Base-by-base conservation (phyloP, 2,797 vertebrate genomes). In the Lateolabrax maculatus region DNA sequence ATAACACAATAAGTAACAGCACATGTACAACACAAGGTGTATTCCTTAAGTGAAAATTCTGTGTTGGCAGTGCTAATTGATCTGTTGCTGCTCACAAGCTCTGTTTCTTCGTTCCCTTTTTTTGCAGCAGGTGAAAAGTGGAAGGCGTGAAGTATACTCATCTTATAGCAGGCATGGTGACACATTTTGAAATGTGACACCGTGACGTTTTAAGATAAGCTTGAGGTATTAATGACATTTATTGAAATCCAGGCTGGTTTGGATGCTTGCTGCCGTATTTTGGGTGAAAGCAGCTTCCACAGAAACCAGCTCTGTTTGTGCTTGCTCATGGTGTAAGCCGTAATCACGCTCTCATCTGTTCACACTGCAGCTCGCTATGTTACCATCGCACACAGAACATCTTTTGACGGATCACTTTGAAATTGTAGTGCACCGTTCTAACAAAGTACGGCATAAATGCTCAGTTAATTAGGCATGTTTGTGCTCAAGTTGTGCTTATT, bases 11-110 rank as follows among this genome's bases (percentile, higher is more conserved):
- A n/a, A n/a, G n/a, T n/a, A 29, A 39, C 34, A 39, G 18, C 13
- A 21, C 9, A 37, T 34, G 13, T 19, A 1, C 13, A 23, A 48
- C 23, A 34, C 29, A 56, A 5, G 46, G 27, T 41, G 62, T 43
- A n/a, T 9, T 3, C 3, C 1, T 36, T 15, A 25, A 36, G 13
- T 71, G 41, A 31, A 48, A 18, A 10, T 62, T 41, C 13, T 18
- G 70, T 41, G 69, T 36, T 13, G 18, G 31, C 29, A 4, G 57
- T 37, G 69, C 39, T 52, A 52, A 80, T 49, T 31, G 55, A 48
- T 52, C 62, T 57, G 39, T 10, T 44, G 51, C 62, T 53, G 39
- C 27, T 70, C 72, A 84, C 31, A 3, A 55, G 18, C 16, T 52
- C 29, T 9, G 62, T 39, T 29, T 61, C 53, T 25, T n/a, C 5